Evolutionary conservation across 2,113 vertebrate genomes (phyloP), one percentile per base, ranked within the genome.

Genomic region (Falcunculus frontatus): DNA sequence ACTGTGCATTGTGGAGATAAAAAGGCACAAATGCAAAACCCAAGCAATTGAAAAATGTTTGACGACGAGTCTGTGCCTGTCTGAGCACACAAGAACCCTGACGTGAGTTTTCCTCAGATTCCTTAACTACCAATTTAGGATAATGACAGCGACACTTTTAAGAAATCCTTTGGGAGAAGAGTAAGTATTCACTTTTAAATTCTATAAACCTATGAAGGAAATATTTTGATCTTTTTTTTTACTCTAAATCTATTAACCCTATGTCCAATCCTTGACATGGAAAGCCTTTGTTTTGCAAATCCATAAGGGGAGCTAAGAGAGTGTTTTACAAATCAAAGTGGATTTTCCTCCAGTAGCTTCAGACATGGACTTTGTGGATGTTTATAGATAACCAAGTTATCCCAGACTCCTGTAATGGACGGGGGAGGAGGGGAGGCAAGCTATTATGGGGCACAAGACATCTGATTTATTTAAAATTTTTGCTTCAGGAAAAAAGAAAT

Each of bases 371-470:
- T 69, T 39, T 74, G 49, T 69, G 73, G 46, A 29, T 60, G 9
- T 83, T 73, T 52, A 65, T 16, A 56, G 39, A 56, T 42, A 80
- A 80, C 2, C 10, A 73, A 50, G 26, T 59, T 10, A 84, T 32
- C 15, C 19, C 26, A 78, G 52, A 37, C 6, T 83, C 26, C 47
- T 49, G 35, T 83, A 59, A 67, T 17, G 19, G 37, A 64, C 26
- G 42, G 32, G 29, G 14, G 13, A 1, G 0, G 5, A 19, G 13
- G 1, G 0, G 5, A 4, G 11, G 1, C 10, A n/a, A 20, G 3
- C 3, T 29, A 14, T 52, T 68, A 50, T 3, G 39, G 8, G 33
- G 11, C 5, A 69, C 7, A 73, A 59, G 30, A 14, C 2, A 7
- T 30, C 11, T 35, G 33, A 52, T 64, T 53, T 72, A 55, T 62